Evolutionary conservation across 2,888 invertebrate species (phyloP), one percentile per base, ranked within the genome.

Genomic region (Aporophyla lueneburgensis): DNA sequence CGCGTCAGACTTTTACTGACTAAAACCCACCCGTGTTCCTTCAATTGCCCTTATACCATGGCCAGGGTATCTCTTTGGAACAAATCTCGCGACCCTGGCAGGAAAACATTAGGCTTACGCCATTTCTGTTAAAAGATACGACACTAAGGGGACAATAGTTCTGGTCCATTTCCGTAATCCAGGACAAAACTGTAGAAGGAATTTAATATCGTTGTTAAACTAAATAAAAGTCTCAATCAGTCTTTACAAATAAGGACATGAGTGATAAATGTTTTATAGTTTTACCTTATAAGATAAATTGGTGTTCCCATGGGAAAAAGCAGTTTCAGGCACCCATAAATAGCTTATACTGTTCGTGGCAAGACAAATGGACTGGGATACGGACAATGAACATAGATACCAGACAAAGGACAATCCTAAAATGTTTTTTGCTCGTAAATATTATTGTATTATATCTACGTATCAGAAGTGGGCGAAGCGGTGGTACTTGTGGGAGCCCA

Each of bases 231-330:
- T n/a, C n/a, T 33, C 19, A 19, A 49, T 46, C 27, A 49, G 19
- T 21, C n/a, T 12, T 12, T 7, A 51, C 2, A 58, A 71, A 21
- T 56, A 0, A 7, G n/a, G n/a, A 46, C 33, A 53, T 46, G 33
- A 62, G 62, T 49, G 27, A 24, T 49, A 54, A 62, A 54, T 54
- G 14, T 75, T 75, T 73, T 74, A 73, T 63, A 21, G 54, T 14
- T 16, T 16, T 16, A 63, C 54, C 24, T 4, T 62, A n/a, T 10
- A 33, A 1, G 9, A 5, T 16, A 58, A 63, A 74, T 58, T 74
- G 27, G 7, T 51, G 51, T 74, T 58, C 14, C n/a, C 51, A n/a
- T 19, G 51, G 19, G 49, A 51, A 43, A 19, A 63, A 21, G 27
- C 40, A 5, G 16, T 58, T 54, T 56, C 1, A 3, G 24, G 5